Percentiles rank a stretch among this genome's conserved stretches.
Evolutionary conservation across 1,140 invertebrate genomes (phyloP).

Genomic region (Galleria mellonella): DNA sequence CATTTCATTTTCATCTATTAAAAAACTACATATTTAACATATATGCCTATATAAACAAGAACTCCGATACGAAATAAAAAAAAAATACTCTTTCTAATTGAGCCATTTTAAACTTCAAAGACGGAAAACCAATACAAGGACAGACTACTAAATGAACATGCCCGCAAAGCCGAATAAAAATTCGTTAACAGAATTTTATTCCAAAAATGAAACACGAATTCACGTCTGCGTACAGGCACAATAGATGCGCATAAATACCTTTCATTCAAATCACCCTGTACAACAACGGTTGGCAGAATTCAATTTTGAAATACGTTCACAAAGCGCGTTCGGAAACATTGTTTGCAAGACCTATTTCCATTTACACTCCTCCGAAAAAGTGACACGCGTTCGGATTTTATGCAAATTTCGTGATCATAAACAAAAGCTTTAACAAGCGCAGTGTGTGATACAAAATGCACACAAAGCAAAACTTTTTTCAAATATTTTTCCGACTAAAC

Average conservation of each 20-base stretch:
- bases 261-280: constrained; percentile 17
- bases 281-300: constrained; percentile 11
- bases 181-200: constrained; percentile 1
- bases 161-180: background rate
- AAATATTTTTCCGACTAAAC: background rate
- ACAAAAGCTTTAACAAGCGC: constrained; percentile 18
- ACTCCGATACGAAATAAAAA: no score
- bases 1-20: no score
- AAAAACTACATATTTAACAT: no score
- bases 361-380: constrained; percentile 17
- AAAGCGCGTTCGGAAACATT: constrained; percentile 14
- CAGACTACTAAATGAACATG: no score
- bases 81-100: no score
- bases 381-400: constrained; percentile 18
- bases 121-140: no score
- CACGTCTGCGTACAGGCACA: constrained; percentile 3
- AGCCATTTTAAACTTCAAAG: no score
- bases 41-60: no score
- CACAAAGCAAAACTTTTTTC: constrained; percentile 7
- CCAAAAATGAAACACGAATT: constrained; percentile 2
- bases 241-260: constrained; percentile 17
- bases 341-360: constrained; percentile 23
- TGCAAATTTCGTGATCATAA: constrained; percentile 22
- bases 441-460: constrained; percentile 8
- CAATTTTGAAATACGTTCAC: constrained; percentile 21